Base-by-base conservation (phyloP, 2,888 invertebrate genomes). In the Folsomia candida region DNA sequence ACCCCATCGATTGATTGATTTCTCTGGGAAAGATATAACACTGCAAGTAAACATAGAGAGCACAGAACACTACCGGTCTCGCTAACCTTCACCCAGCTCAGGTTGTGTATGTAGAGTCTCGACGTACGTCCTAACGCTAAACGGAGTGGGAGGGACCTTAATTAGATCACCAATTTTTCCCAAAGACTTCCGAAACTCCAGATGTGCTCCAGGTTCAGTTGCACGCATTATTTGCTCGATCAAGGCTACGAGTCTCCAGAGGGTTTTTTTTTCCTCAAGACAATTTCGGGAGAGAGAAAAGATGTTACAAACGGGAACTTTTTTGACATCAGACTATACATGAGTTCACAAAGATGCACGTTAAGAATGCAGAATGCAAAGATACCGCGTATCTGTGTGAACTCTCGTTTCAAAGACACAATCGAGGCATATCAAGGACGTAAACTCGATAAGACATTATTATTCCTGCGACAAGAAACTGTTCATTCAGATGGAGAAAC, bases 101-200 rank as follows among this genome's bases (percentile, higher is more conserved):
- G 37, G 37, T 14, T 37, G 37, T 37, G 4, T 14, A 37, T 37
- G 37, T 37, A n/a, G n/a, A n/a, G 37, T 37, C 14, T 37, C 14
- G n/a, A n/a, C n/a, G 37, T 37, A 37, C 37, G n/a, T n/a, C 37
- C 37, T 14, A 37, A 37, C 37, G 6, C 20, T n/a, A 27, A 62
- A 62, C 62, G 6, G 62, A 29, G 28, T 62, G 62, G 62, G 62
- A 62, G 62, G 62, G 62, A 62, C 62, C 62, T 62, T 62, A 62
- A 62, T 62, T 62, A 62, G 62, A 62, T 62, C 26, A 62, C 37
- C 6, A 37, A 37, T 27, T 26, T 62, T 37, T 37, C 14, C 37
- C 14, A n/a, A 37, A 37, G 37, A 37, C 37, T 37, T 37, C 37
- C 37, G 37, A 37, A 37, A 37, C 37, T 37, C 37, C 37, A 37